These are phyloP conservation scores for Candidula unifasciata DNA, from an alignment of 2,888 invertebrate species.

Conservation along the genomic window DNA sequence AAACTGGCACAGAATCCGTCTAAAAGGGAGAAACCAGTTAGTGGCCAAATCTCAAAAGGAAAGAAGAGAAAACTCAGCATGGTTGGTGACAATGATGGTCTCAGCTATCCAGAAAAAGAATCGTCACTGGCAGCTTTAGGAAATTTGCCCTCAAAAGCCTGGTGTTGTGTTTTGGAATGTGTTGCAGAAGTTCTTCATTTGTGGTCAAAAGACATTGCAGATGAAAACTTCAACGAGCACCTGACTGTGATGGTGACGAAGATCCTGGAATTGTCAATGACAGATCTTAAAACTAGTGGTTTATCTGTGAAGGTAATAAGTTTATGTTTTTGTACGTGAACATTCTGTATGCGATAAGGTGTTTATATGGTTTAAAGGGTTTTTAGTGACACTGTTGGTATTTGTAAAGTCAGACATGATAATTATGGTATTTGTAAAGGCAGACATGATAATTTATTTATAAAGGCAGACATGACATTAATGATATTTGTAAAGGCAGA, in stretches of 20 bases:
- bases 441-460: no score
- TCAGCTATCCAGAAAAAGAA: background rate
- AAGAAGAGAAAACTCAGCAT: slow-evolving; percentile 18
- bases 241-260: slow-evolving; percentile 20
- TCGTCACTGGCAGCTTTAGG: background rate
- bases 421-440: no score
- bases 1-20: background rate
- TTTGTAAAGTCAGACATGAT: no score
- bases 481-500: no score
- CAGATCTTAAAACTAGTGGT: background rate
- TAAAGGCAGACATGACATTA: no score
- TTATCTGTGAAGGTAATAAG: background rate
- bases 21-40: background rate
- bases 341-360: background rate
- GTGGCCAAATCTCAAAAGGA: background rate
- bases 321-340: background rate
- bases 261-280: background rate
- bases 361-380: background rate
- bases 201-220: slow-evolving; percentile 18
- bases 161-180: slow-evolving; percentile 14
- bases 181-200: slow-evolving; percentile 18
- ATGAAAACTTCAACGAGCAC: slow-evolving; percentile 22
- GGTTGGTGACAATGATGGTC: background rate
- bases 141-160: background rate
- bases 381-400: no score